A percentile compares a stretch with the other conserved stretches of the same genome.
Conservation (phyloP, 1,140 invertebrate genomes). For the Rhyzopertha dominica region DNA sequence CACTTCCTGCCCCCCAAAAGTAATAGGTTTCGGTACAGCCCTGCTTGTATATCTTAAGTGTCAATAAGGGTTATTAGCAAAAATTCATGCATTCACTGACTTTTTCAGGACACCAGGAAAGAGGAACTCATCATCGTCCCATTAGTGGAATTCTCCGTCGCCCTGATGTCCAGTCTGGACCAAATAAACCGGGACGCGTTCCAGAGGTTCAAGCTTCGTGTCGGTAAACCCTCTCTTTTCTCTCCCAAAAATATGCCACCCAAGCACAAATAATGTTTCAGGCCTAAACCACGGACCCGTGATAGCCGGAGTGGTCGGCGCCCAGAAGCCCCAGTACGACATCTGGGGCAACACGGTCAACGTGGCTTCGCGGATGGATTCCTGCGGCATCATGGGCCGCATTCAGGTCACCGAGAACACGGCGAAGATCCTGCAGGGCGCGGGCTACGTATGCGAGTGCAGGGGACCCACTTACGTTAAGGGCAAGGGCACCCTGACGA, state of each 20-base stretch:
- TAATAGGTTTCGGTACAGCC: no score
- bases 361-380: conserved; percentile 93
- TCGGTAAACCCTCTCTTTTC: conserved; percentile 66
- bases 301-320: conserved; percentile 90
- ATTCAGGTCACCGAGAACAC: conserved; percentile 85
- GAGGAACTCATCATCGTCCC: conserved; percentile 84
- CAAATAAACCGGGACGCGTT: conserved; percentile 97
- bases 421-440: conserved; percentile 77
- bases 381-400: conserved; percentile 82
- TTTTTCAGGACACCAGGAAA: conserved; percentile 63
- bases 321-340: conserved; percentile 96
- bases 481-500: conserved; percentile 88
- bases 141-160: conserved; percentile 90
- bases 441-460: conserved; percentile 79
- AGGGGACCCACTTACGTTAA: conserved; percentile 87
- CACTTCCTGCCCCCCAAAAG: no score
- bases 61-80: no score
- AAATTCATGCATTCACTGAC: no score
- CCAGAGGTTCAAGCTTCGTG: conserved; percentile 87
- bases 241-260: no score
- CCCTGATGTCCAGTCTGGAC: conserved; percentile 85
- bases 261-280: conserved; percentile 41
- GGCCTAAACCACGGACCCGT: conserved; percentile 93
- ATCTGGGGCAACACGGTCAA: conserved; percentile 99
- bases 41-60: no score